These are phyloP conservation scores for Yoshiicerus persimilis DNA, from an alignment of 1,140 invertebrate genomes.

Conservation along the genomic window DNA sequence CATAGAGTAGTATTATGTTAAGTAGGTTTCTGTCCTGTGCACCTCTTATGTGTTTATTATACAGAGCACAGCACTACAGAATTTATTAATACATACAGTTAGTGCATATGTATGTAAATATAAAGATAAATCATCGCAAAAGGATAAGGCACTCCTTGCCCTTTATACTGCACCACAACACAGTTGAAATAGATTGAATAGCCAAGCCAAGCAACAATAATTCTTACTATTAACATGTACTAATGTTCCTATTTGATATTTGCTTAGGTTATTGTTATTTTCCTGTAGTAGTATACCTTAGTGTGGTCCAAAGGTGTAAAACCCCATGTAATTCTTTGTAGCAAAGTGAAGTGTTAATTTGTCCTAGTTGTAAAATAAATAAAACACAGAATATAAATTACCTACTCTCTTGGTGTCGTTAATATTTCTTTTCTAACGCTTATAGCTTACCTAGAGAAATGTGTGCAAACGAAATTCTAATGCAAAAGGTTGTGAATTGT, in stretches of 20 bases:
- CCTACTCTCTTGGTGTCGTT: not conserved
- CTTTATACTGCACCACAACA: no score
- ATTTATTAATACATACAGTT: not conserved
- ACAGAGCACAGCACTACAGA: not conserved
- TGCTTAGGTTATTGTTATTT: not conserved
- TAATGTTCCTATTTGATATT: not conserved
- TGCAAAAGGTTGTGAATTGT: not conserved
- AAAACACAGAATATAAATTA: slow-evolving; percentile 10
- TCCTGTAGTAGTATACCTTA: not conserved
- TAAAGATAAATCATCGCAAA: slow-evolving; percentile 11
- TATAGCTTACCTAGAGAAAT: not conserved
- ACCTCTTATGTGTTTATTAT: not conserved
- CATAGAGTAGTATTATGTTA: not conserved
- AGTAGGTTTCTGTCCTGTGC: not conserved
- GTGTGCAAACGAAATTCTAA: not conserved
- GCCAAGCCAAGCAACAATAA: not conserved
- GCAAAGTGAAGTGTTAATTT: slow-evolving; percentile 15
- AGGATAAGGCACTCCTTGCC: slow-evolving; percentile 14
- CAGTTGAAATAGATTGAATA: not conserved
- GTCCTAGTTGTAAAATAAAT: slow-evolving; percentile 29
- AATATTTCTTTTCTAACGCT: not conserved
- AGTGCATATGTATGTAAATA: not conserved
- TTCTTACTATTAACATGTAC: not conserved
- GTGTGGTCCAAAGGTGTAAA: not conserved
- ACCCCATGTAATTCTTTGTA: no score